A percentile compares a stretch with the other conserved stretches of the same genome.
Evolutionary conservation across 2,888 invertebrate genomes (phyloP).

Genomic region (Amiota mariae): DNA sequence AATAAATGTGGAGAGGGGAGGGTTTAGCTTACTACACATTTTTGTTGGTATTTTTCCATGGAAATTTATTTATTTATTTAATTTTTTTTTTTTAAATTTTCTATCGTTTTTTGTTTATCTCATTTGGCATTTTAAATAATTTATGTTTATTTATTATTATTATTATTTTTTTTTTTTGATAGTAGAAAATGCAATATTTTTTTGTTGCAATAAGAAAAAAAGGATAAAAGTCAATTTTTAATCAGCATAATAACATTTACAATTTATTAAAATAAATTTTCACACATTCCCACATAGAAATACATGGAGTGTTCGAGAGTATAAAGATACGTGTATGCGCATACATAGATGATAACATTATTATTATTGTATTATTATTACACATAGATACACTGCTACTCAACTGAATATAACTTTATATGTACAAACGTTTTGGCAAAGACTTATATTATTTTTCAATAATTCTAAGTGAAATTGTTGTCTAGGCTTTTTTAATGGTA

Average conservation of each 20-base stretch:
- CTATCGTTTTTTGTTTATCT: slow-evolving; percentile 3
- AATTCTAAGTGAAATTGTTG: too few relatives aligned
- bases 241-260: slow-evolving; percentile 15
- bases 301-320: neutral
- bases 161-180: neutral
- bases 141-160: slow-evolving; percentile 15
- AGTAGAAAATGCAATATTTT: too few relatives aligned
- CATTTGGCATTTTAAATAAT: slow-evolving; percentile 28
- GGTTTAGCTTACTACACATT: neutral
- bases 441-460: too few relatives aligned
- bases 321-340: neutral
- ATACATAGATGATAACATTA: neutral
- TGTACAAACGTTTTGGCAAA: too few relatives aligned
- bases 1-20: neutral
- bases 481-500: too few relatives aligned
- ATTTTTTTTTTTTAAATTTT: slow-evolving; percentile 8
- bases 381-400: too few relatives aligned
- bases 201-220: neutral
- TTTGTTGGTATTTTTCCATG: slow-evolving; percentile 13
- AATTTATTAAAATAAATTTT: slow-evolving; percentile 13
- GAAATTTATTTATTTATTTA: slow-evolving; percentile 1
- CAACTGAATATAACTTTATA: too few relatives aligned
- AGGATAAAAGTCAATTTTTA: slow-evolving; percentile 11
- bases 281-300: neutral
- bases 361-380: too few relatives aligned